A percentile compares a stretch with the other conserved stretches of the same genome.
Evolutionary conservation across 2,888 invertebrate species (phyloP).

Genomic region (Drosophila cracens): DNA sequence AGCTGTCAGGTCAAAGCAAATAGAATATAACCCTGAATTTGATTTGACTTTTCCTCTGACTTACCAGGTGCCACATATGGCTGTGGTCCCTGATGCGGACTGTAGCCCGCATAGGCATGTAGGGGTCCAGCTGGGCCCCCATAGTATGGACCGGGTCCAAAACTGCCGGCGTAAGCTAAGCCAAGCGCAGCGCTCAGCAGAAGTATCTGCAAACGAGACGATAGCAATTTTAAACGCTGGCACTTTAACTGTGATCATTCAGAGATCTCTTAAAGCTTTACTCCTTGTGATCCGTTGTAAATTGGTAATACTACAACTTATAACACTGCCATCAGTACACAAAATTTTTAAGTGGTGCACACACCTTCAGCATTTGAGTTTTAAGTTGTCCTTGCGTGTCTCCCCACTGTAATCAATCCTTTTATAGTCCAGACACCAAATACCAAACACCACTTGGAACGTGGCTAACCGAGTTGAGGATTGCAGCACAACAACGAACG

Average conservation of each 20-base stretch:
- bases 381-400: conserved; percentile 54
- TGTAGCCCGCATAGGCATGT: conserved; percentile 72
- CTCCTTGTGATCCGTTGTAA: not conserved
- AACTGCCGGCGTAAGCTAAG: conserved; percentile 75
- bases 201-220: conserved; percentile 60
- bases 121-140: conserved; percentile 71
- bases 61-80: conserved; percentile 76
- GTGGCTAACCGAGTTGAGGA: conserved; percentile 45
- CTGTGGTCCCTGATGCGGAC: conserved; percentile 60
- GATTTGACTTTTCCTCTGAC: not conserved
- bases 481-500: conserved; percentile 49
- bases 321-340: not conserved
- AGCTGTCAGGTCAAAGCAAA: conserved; percentile 14
- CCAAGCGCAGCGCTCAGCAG: conserved; percentile 73
- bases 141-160: conserved; percentile 76
- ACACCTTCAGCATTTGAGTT: conserved; percentile 81
- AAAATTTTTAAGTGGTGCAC: conserved; percentile 1
- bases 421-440: conserved; percentile 29
- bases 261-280: not conserved
- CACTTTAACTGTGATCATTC: not conserved
- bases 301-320: not conserved
- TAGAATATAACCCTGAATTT: no score
- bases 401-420: conserved; percentile 49
- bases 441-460: conserved; percentile 54
- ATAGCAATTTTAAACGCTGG: not conserved